Percentiles rank a stretch among this genome's conserved stretches.
Conservation (phyloP, 2,888 invertebrate species). For the Orthonevra nobilis region DNA sequence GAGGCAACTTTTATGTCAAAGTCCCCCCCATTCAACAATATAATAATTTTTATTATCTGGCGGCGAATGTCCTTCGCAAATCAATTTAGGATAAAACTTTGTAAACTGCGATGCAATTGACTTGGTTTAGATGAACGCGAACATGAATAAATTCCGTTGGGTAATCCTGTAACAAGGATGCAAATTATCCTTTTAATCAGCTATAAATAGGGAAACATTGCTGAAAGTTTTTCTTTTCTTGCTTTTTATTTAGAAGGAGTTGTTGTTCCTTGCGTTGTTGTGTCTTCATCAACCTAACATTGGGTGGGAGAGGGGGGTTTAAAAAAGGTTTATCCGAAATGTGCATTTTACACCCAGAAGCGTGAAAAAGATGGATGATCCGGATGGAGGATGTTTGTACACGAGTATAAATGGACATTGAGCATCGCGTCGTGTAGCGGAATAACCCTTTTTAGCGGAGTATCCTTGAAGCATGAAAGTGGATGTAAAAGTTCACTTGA, state of each 20-base stretch:
- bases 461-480: constrained; percentile 9
- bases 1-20: constrained; percentile 17
- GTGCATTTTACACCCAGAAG: constrained; percentile 25
- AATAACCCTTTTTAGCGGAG: constrained; percentile 9
- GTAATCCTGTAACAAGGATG: constrained; percentile 34
- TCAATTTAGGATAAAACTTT: constrained; percentile 7
- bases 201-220: constrained; percentile 1
- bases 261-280: background rate
- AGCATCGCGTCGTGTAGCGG: constrained; percentile 27
- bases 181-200: constrained; percentile 51
- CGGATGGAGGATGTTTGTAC: constrained; percentile 6
- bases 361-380: constrained; percentile 8
- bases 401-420: constrained; percentile 6
- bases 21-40: too few relatives aligned
- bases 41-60: constrained; percentile 36
- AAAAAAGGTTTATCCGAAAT: constrained; percentile 4
- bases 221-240: constrained; percentile 19
- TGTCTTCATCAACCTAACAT: background rate
- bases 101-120: constrained; percentile 24
- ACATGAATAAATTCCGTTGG: constrained; percentile 1
- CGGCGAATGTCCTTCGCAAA: background rate
- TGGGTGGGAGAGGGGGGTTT: background rate
- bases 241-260: constrained; percentile 12
- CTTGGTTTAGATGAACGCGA: background rate
- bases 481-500: constrained; percentile 29